Evolutionary conservation across 2,113 vertebrate genomes (phyloP).

Genomic region (Petrocephalus zakoni): DNA sequence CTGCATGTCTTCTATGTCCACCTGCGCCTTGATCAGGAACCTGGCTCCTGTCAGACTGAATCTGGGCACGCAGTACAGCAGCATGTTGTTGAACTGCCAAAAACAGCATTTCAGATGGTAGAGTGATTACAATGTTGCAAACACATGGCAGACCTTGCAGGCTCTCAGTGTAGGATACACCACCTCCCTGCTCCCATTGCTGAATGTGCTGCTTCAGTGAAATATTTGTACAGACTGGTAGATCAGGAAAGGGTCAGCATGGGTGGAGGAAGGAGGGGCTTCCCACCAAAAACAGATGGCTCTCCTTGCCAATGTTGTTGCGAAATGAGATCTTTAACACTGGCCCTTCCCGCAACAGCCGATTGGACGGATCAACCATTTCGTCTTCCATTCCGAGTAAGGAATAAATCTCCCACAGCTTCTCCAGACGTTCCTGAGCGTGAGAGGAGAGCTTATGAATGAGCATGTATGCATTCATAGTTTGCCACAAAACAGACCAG

Average conservation of each 20-base stretch:
- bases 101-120: neutral
- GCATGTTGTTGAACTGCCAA: constrained; percentile 70
- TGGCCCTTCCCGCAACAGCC: constrained; percentile 62
- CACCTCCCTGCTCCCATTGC: neutral
- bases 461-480: neutral
- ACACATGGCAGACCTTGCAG: neutral
- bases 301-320: constrained; percentile 55
- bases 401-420: constrained; percentile 65
- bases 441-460: neutral
- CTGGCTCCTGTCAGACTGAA: constrained; percentile 63
- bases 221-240: neutral
- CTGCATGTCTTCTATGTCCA: constrained; percentile 61
- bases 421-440: constrained; percentile 62
- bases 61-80: constrained; percentile 64
- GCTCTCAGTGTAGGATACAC: neutral
- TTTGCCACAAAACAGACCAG: neutral
- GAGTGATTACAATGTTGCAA: neutral
- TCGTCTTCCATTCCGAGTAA: constrained; percentile 59
- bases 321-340: constrained; percentile 65
- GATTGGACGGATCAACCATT: constrained; percentile 65
- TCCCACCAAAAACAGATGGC: constrained; percentile 66
- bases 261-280: neutral
- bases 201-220: neutral
- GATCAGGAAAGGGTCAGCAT: neutral
- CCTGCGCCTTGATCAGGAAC: constrained; percentile 62